These are phyloP conservation scores for Corythoichthys haematopterus DNA, from an alignment of 2,113 vertebrate species.

Conservation along the genomic window DNA sequence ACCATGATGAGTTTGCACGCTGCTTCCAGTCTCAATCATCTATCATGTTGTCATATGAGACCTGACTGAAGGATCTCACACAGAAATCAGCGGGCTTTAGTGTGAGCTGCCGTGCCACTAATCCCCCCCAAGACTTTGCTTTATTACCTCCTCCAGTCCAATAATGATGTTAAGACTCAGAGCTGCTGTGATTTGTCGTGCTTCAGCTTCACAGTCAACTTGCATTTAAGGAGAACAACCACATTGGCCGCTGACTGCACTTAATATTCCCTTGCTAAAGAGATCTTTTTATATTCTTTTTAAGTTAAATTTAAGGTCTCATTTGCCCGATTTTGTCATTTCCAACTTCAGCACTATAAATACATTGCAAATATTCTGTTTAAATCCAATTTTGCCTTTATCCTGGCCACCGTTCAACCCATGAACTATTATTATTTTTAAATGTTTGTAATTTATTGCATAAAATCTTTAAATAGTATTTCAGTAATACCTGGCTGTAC, in stretches of 20 bases:
- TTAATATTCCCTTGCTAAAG: slow-evolving; percentile 54
- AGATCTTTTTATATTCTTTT: slow-evolving; percentile 32
- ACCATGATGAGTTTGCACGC: slow-evolving; percentile 37
- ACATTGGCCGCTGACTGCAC: slow-evolving; percentile 59
- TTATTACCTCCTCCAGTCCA: slow-evolving; percentile 69
- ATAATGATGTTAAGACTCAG: slow-evolving; percentile 71
- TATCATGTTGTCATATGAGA: slow-evolving; percentile 57
- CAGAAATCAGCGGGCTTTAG: slow-evolving; percentile 56
- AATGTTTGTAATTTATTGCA: too few relatives aligned
- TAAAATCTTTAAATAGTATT: too few relatives aligned
- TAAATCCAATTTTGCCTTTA: too few relatives aligned
- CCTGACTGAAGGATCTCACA: slow-evolving; percentile 48
- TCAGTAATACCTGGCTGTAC: too few relatives aligned
- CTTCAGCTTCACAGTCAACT: slow-evolving; percentile 57
- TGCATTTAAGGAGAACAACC: slow-evolving; percentile 52
- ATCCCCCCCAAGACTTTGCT: slow-evolving; percentile 65
- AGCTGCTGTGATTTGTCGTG: slow-evolving; percentile 59
- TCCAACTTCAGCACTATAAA: too few relatives aligned
- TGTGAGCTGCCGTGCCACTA: slow-evolving; percentile 49
- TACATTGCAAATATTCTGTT: too few relatives aligned
- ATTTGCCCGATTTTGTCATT: too few relatives aligned
- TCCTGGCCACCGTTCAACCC: too few relatives aligned
- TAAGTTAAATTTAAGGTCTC: too few relatives aligned
- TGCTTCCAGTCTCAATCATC: slow-evolving; percentile 52
- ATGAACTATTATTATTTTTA: too few relatives aligned